phyloP scores from a whole-genome alignment of 2,113 vertebrate genomes.

The Clarias magur region DNA sequence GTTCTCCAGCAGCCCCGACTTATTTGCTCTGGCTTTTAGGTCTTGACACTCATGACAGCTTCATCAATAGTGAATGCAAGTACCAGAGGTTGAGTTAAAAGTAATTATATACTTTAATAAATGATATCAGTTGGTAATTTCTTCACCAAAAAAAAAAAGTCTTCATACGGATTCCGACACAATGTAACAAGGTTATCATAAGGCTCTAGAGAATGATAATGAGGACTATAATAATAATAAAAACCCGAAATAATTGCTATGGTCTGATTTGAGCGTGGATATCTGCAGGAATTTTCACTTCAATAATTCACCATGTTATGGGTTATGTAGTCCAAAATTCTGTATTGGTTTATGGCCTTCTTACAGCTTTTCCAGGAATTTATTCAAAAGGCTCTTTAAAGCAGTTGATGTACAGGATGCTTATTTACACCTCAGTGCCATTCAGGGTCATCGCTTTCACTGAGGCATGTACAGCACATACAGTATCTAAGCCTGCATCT shows the following conservation, averaged over 20 bases:
- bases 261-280: not conserved
- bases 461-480: conserved; percentile 13
- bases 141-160: not conserved
- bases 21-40: not conserved
- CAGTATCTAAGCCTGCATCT: not conserved
- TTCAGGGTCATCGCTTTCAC: conserved; percentile 17
- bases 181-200: not conserved
- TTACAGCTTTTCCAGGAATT: not conserved
- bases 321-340: not conserved
- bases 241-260: conserved; percentile 11
- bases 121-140: not conserved
- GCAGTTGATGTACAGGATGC: not conserved
- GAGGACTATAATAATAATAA: not conserved
- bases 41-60: not conserved
- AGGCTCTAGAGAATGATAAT: not conserved
- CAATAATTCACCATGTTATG: not conserved
- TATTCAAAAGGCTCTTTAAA: not conserved
- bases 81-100: not conserved
- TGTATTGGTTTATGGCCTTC: not conserved
- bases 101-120: conserved; percentile 22
- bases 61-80: conserved; percentile 7
- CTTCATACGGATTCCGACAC: not conserved
- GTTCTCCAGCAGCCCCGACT: not conserved
- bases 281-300: not conserved
- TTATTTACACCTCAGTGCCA: conserved; percentile 9